Conservation (phyloP, 1,140 invertebrate genomes). For the Drosophila pseudoananassae region DNA sequence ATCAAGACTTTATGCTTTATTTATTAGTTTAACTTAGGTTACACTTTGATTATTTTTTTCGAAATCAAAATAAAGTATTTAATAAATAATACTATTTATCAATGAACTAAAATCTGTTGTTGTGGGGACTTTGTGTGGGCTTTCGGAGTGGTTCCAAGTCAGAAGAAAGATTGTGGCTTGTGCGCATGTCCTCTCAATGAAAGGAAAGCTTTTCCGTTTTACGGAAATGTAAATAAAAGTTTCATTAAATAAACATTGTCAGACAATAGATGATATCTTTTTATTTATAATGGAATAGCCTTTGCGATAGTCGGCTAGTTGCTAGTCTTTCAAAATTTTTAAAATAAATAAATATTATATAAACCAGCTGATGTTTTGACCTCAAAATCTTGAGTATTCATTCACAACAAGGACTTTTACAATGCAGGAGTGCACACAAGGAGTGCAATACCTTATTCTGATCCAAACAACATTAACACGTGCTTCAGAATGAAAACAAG, state of each 20-base stretch:
- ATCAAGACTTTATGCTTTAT: background rate
- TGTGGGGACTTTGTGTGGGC: background rate
- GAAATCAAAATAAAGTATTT: slow-evolving; percentile 13
- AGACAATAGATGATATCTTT: background rate
- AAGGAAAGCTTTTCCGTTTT: slow-evolving; percentile 4
- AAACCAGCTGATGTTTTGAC: slow-evolving; percentile 16
- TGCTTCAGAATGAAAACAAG: slow-evolving; percentile 18
- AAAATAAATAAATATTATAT: background rate
- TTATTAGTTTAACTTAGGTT: slow-evolving; percentile 2
- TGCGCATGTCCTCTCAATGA: slow-evolving; percentile 27
- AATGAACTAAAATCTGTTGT: slow-evolving; percentile 1
- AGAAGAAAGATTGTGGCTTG: background rate
- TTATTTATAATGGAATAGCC: no score
- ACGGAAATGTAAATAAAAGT: background rate
- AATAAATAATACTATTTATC: no score
- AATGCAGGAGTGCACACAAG: slow-evolving; percentile 19
- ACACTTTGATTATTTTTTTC: slow-evolving; percentile 19
- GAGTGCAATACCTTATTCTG: slow-evolving; percentile 8
- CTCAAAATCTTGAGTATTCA: background rate
- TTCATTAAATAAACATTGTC: slow-evolving; percentile 5
- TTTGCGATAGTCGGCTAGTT: no score
- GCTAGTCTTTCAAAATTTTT: no score
- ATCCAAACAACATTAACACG: slow-evolving; percentile 23
- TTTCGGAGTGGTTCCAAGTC: slow-evolving; percentile 16
- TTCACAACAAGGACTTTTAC: slow-evolving; percentile 20